These are phyloP conservation scores for Leptodirus hochenwartii DNA, from an alignment of 2,888 invertebrate species.

Conservation along the genomic window DNA sequence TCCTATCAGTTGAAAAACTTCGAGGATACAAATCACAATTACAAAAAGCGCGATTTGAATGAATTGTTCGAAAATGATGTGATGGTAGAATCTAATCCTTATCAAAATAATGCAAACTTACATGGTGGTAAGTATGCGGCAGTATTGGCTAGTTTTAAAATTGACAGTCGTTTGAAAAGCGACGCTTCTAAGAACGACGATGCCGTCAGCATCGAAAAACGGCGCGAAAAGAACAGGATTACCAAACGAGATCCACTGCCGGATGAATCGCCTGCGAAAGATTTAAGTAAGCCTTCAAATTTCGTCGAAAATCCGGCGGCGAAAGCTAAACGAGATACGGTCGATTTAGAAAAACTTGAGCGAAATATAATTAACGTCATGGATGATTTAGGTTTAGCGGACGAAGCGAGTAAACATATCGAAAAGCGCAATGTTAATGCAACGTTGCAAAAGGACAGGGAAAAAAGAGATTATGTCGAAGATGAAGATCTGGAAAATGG, in stretches of 20 bases:
- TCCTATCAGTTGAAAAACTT: constrained; percentile 5
- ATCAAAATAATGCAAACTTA: neutral
- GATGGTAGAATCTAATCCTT: too few relatives aligned
- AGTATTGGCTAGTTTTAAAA: constrained; percentile 13
- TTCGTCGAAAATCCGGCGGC: constrained; percentile 3
- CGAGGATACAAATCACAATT: constrained; percentile 8
- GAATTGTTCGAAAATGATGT: neutral
- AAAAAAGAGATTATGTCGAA: constrained; percentile 9
- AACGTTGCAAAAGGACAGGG: neutral
- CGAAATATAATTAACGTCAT: constrained; percentile 15
- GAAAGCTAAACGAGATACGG: constrained; percentile 6
- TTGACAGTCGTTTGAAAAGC: constrained; percentile 10
- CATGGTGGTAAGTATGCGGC: constrained; percentile 12
- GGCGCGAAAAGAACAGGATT: constrained; percentile 7
- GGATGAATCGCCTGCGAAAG: too few relatives aligned
- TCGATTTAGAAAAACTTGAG: constrained; percentile 15
- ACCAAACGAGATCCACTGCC: constrained; percentile 4
- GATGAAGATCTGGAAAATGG: constrained; percentile 17
- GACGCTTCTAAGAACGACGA: constrained; percentile 7
- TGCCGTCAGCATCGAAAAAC: constrained; percentile 3
- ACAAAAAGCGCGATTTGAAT: constrained; percentile 3
- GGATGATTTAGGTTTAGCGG: constrained; percentile 15
- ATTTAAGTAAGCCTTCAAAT: neutral
- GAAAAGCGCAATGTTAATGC: constrained; percentile 7
- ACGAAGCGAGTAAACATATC: constrained; percentile 10